Percentiles rank a stretch among this genome's conserved stretches.
phyloP scores from a whole-genome alignment of 1,140 invertebrate genomes.

The Brachionus calyciflorus region DNA sequence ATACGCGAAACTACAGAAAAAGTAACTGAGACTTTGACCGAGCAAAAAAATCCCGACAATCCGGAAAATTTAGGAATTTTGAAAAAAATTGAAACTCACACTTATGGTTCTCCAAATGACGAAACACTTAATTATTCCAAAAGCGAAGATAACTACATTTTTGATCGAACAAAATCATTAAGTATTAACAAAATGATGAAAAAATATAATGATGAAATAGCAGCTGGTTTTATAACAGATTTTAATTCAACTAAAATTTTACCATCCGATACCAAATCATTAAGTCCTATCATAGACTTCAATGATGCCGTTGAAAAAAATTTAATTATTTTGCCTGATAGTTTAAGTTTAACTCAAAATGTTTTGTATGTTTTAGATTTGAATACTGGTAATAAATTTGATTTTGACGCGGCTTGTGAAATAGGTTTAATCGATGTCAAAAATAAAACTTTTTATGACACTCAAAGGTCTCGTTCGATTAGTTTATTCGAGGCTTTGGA shows the following conservation, averaged over 20 bases:
- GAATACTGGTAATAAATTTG: conserved; percentile 6
- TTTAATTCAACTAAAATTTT: neutral
- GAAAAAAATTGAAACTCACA: conserved; percentile 33
- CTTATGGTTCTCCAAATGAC: neutral
- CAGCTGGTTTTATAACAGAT: conserved; percentile 21
- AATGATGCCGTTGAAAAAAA: conserved; percentile 18
- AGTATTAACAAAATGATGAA: conserved; percentile 32
- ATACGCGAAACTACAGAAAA: conserved; percentile 26
- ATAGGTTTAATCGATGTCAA: conserved; percentile 29
- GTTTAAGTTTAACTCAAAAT: conserved; percentile 11
- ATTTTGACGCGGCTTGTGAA: conserved; percentile 36
- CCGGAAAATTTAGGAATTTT: neutral
- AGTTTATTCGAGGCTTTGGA: conserved; percentile 39
- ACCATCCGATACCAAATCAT: neutral
- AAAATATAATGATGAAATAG: conserved; percentile 22
- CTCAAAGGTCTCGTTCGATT: neutral
- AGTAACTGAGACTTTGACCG: conserved; percentile 38
- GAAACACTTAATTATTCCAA: neutral
- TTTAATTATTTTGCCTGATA: conserved; percentile 34
- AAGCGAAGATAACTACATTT: neutral
- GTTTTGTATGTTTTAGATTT: conserved; percentile 7
- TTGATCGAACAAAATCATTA: conserved; percentile 26
- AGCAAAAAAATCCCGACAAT: conserved; percentile 14
- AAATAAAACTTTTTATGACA: conserved; percentile 9
- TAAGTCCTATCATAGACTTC: neutral